Evolutionary conservation across 2,888 invertebrate species (phyloP), one percentile per base, ranked within the genome.

Genomic region (Hanleya hanleyi): DNA sequence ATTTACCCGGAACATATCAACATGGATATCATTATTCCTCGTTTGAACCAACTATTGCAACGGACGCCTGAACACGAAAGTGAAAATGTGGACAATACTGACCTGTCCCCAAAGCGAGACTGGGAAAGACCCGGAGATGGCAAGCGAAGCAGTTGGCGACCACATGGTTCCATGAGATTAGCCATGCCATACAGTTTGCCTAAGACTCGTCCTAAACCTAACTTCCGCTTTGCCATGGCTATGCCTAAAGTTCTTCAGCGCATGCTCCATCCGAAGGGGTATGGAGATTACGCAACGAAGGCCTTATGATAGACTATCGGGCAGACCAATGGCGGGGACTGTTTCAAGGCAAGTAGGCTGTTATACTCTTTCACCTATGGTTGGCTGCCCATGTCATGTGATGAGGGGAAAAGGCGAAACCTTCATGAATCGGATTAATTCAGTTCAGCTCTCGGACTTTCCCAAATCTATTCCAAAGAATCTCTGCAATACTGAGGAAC

Each of bases 141-240:
- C 57, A 57, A 57, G 32, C 57, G 57, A 26, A 57, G 15, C 12
- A 1, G 22, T 32, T 29, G 57, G 29, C 57, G 1, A 26, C 4
- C 29, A 29, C 32, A 29, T 29, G 12, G 29, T 29, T 15, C 22
- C 12, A 29, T 32, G 1, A 22, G 26, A 29, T 47, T 47, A 22
- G 47, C 18, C 3, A 29, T 29, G 12, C 57, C 57, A 2, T 57
- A 22, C 57, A 57, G 29, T 29, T 12, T 18, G 22, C 26, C 15
- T 32, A 57, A 15, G 22, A 29, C 57, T 29, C 57, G 32, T 4
- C 32, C 32, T 15, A 57, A 57, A 32, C 57, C 57, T 29, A 57
- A 57, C 57, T 57, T 57, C 57, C 57, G 57, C 12, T 57, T 57
- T 57, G 57, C 57, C 32, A 57, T 57, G 57, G 26, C 57, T 29